phyloP scores from a whole-genome alignment of 2,797 vertebrate species.

The Sebastes vulpes region DNA sequence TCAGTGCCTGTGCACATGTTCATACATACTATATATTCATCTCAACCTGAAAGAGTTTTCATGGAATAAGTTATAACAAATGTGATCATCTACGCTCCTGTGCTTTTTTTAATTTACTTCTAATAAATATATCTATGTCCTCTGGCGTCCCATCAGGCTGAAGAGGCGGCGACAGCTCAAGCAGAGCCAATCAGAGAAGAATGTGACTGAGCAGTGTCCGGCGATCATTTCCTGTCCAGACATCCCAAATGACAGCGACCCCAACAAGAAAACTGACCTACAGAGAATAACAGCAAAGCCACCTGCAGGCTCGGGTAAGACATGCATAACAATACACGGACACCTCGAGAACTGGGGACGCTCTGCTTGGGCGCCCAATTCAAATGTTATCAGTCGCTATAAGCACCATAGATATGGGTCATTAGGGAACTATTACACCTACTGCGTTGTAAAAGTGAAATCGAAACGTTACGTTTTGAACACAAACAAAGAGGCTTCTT shows the following conservation, averaged over 20 bases:
- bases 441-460: no score
- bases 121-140: neutral
- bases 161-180: slow-evolving; percentile 84
- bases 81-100: neutral
- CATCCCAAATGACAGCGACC: slow-evolving; percentile 32
- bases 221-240: slow-evolving; percentile 73
- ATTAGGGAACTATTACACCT: no score
- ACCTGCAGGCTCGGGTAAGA: slow-evolving; percentile 62
- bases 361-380: neutral
- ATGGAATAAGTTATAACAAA: neutral
- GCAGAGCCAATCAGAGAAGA: slow-evolving; percentile 78
- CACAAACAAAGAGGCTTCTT: no score
- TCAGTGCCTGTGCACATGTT: neutral
- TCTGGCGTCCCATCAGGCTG: slow-evolving; percentile 69
- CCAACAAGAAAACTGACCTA: slow-evolving; percentile 61
- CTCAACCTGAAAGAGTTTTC: neutral
- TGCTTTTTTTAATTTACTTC: neutral
- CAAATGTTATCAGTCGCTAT: no score
- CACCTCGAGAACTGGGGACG: neutral
- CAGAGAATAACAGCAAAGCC: slow-evolving; percentile 44
- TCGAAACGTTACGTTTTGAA: no score
- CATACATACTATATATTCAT: neutral
- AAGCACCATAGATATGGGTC: no score
- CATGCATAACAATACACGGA: neutral
- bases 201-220: slow-evolving; percentile 64